Conservation (phyloP, 2,797 vertebrate genomes). For the Chelonia mydas region DNA sequence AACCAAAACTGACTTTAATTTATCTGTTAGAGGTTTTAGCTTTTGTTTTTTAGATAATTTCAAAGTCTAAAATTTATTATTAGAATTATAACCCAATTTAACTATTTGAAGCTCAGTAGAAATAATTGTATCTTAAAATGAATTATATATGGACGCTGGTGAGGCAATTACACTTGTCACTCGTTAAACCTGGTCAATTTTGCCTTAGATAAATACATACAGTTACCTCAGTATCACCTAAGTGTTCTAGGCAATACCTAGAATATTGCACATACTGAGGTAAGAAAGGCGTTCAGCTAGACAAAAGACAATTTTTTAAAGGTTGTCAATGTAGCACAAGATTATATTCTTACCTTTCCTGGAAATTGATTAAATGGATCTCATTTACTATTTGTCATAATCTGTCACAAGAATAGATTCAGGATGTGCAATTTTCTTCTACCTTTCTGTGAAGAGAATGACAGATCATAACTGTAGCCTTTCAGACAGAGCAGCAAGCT, state of each 20-base stretch:
- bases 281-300: neutral
- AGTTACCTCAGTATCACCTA: neutral
- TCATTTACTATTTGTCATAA: neutral
- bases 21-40: neutral
- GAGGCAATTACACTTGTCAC: neutral
- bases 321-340: neutral
- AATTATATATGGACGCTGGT: rapidly evolving
- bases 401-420: neutral
- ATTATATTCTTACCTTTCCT: neutral
- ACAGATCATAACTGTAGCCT: neutral
- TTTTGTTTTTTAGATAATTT: neutral
- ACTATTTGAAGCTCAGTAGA: neutral
- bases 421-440: neutral
- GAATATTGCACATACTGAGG: neutral
- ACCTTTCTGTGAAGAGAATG: rapidly evolving
- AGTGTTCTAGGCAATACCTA: neutral
- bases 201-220: neutral
- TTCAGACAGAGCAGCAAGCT: neutral
- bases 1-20: neutral
- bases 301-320: neutral
- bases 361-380: neutral
- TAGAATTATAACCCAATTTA: neutral
- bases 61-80: neutral
- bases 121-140: rapidly evolving
- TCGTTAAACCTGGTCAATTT: neutral